These are phyloP conservation scores for Hypotaenidia philippensis DNA, from an alignment of 2,797 vertebrate species.

Conservation along the genomic window DNA sequence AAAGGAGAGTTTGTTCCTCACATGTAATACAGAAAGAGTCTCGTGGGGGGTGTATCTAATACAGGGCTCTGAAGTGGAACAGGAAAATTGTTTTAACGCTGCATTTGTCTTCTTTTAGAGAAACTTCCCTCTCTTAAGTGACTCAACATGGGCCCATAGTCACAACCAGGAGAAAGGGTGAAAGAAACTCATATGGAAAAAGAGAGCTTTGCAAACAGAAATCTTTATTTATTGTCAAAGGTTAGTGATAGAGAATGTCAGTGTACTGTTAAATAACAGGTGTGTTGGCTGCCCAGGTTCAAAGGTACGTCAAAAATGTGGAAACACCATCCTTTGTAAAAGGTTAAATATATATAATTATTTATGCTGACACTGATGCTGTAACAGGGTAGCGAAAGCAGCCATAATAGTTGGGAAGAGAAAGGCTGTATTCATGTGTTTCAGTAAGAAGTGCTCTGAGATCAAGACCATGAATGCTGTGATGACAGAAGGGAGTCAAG, in stretches of 20 bases:
- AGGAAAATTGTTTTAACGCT: neutral
- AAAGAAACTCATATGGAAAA: neutral
- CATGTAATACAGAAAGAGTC: neutral
- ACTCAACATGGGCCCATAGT: neutral
- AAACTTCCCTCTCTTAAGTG: neutral
- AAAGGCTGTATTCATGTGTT: neutral
- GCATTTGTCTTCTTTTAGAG: neutral
- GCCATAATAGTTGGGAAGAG: neutral
- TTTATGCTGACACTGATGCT: conserved; percentile 8
- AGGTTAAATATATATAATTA: conserved; percentile 36
- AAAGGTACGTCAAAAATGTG: neutral
- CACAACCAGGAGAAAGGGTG: neutral
- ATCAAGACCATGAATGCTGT: neutral
- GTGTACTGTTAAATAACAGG: neutral
- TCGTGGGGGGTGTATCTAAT: neutral
- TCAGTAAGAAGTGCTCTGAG: neutral
- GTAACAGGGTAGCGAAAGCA: neutral
- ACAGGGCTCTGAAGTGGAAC: neutral
- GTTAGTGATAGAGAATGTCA: neutral
- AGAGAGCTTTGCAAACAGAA: neutral
- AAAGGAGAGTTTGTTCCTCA: neutral
- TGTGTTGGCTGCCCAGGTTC: neutral
- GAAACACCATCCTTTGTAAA: neutral
- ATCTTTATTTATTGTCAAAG: neutral
- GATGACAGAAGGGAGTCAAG: conserved; percentile 3